These are phyloP conservation scores for Drosophila peninsularis DNA, from an alignment of 2,888 invertebrate species.

Conservation along the genomic window DNA sequence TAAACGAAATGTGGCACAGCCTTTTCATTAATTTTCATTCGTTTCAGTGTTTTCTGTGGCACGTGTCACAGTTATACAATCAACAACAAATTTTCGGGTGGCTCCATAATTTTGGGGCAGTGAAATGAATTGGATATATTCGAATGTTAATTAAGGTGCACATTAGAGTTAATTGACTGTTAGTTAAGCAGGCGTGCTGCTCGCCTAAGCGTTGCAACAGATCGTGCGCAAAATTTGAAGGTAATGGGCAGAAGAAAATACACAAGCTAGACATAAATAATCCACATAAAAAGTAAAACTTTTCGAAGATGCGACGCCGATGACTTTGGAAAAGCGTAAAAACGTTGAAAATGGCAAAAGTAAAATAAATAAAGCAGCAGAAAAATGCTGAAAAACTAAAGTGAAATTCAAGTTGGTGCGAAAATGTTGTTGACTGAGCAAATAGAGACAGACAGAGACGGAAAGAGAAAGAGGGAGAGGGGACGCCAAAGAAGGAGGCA, in stretches of 20 bases:
- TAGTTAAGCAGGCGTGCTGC: slow-evolving; percentile 68
- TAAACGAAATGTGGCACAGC: slow-evolving; percentile 17
- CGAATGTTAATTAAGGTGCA: slow-evolving; percentile 45
- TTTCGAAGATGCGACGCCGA: slow-evolving; percentile 55
- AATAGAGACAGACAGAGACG: slow-evolving; percentile 4
- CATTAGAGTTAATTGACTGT: slow-evolving; percentile 60
- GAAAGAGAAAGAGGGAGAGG: not conserved
- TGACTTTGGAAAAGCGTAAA: slow-evolving; percentile 79
- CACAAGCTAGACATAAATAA: slow-evolving; percentile 37
- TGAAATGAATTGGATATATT: slow-evolving; percentile 53
- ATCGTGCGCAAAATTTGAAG: slow-evolving; percentile 79
- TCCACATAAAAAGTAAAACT: slow-evolving; percentile 74
- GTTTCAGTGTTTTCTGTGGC: not conserved
- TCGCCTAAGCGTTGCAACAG: slow-evolving; percentile 77
- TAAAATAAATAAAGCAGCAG: slow-evolving; percentile 63
- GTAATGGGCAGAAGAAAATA: slow-evolving; percentile 50
- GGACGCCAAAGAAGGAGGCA: slow-evolving; percentile 10
- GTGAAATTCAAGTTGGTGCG: slow-evolving; percentile 67
- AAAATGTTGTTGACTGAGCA: slow-evolving; percentile 54
- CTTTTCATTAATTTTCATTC: not conserved
- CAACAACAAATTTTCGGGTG: not conserved
- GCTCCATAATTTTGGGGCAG: slow-evolving; percentile 28
- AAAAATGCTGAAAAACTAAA: slow-evolving; percentile 70
- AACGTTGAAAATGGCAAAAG: slow-evolving; percentile 63
- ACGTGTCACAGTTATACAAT: slow-evolving; percentile 50